Evolutionary conservation across 2,888 invertebrate genomes (phyloP), one percentile per base, ranked within the genome.

Genomic region (Leptothorax acervorum): DNA sequence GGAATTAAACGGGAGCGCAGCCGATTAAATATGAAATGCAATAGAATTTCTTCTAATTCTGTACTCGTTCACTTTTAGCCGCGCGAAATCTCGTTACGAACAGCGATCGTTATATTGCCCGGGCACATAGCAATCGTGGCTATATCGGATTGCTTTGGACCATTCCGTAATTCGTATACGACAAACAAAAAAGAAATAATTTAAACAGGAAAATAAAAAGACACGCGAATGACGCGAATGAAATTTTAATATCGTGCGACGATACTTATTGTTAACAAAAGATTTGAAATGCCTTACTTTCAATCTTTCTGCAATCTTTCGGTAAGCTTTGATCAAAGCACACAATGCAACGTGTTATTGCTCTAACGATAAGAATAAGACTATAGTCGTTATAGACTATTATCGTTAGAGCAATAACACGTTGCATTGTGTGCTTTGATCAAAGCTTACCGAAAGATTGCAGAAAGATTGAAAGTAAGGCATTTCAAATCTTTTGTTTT

Each of bases 11-110:
- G 66, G 55, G 28, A 55, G 45, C 28, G 70, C 62, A 81, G 76
- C 53, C 84, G 84, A 88, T 88, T 81, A 83, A 79, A 85, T 88
- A 85, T 84, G 73, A 84, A 88, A 83, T 73, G 88, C 71, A 71
- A 71, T 71, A 71, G 60, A 79, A 71, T 79, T 71, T 79, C 71
- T 71, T 79, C 79, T 79, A 48, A 79, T 71, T 60, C 39, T 18
- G 35, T 18, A 45, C 42, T 78, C 53, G 39, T 45, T 70, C 71
- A 35, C 35, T 48, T 71, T 79, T 48, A 55, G 35, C 60, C 18
- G 57, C 60, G 48, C 15, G 57, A 79, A 71, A 60, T 71, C 70
- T 71, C 71, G 57, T 79, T 79, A 79, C 23, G 18, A 48, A 23
- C 57, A n/a, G 18, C 48, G n/a, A 60, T 48, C 48, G 60, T 71